Evolutionary conservation across 2,113 vertebrate species (phyloP).

Genomic region (Lichenostomus cassidix): DNA sequence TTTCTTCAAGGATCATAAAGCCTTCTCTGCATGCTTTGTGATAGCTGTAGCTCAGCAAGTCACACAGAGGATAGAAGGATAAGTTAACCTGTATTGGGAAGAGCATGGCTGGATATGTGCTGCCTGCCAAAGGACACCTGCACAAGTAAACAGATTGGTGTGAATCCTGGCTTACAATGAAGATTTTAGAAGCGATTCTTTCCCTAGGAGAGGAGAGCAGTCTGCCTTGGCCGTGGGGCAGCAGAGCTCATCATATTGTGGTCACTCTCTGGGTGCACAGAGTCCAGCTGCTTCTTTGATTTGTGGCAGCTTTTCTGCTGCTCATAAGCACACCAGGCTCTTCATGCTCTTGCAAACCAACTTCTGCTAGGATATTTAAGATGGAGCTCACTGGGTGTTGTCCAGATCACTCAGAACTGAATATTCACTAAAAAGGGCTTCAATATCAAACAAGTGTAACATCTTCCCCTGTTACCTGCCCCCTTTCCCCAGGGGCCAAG

Average conservation of each 20-base stretch:
- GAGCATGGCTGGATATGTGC: neutral
- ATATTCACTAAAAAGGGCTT: neutral
- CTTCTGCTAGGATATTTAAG: neutral
- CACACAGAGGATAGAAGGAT: neutral
- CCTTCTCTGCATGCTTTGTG: neutral
- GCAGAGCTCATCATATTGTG: neutral
- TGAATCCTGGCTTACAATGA: neutral
- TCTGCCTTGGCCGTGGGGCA: neutral
- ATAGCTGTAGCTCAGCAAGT: neutral
- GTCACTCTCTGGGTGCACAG: neutral
- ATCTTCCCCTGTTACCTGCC: neutral
- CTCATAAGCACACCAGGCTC: neutral
- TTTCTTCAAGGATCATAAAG: neutral
- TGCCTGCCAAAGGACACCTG: neutral
- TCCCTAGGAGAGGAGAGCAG: neutral
- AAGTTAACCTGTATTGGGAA: neutral
- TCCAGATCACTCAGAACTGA: neutral
- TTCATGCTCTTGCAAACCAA: neutral
- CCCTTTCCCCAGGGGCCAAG: neutral
- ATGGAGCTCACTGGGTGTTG: rapidly evolving
- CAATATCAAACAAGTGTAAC: neutral
- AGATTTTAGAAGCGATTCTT: neutral
- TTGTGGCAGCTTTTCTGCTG: neutral
- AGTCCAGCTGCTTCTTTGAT: neutral
- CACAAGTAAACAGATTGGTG: neutral